Evolutionary conservation across 2,888 invertebrate species (phyloP), one percentile per base, ranked within the genome.

Genomic region (Ceraclea dissimilis): DNA sequence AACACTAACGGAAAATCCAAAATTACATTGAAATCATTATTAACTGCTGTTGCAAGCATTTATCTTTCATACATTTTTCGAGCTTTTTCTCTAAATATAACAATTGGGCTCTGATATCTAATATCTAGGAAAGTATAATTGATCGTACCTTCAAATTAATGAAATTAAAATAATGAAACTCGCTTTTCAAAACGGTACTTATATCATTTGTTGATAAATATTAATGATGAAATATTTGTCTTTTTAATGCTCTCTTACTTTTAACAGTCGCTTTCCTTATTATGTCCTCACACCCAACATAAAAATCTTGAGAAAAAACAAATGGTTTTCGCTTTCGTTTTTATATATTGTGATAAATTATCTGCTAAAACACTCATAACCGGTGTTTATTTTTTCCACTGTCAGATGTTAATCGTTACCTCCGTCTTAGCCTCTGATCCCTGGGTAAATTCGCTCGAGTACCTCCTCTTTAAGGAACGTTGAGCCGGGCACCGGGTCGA

Each of bases 351-450:
- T 48, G 53, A 53, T 48, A 53, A 47, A 53, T 48, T 53, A 48
- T 53, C 53, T 44, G 51, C 44, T 52, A 52, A 52, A 48, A 34
- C 47, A 46, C 26, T 52, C 17, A 22, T 33, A 39, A 51, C n/a
- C 49, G 20, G 51, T 58, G 51, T 58, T 58, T 58, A 58, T 58
- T 58, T 58, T 57, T 58, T 54, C 39, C 34, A 51, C 54, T 58
- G 53, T 54, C 60, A 58, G 56, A 61, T 56, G 58, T 61, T 61
- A 61, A 61, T 61, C 61, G 58, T 49, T 54, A 49, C 54, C 53
- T 48, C 54, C 48, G 58, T 54, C 54, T 57, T 54, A 51, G 21
- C 22, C 53, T 50, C 19, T 57, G 57, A 57, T 53, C 53, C 57
- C 34, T 46, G 53, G 56, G 20, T 17, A 43, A 13, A 20, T 57